Evolutionary conservation across 2,888 invertebrate species (phyloP), one percentile per base, ranked within the genome.

Genomic region (Tetragnatha montana): DNA sequence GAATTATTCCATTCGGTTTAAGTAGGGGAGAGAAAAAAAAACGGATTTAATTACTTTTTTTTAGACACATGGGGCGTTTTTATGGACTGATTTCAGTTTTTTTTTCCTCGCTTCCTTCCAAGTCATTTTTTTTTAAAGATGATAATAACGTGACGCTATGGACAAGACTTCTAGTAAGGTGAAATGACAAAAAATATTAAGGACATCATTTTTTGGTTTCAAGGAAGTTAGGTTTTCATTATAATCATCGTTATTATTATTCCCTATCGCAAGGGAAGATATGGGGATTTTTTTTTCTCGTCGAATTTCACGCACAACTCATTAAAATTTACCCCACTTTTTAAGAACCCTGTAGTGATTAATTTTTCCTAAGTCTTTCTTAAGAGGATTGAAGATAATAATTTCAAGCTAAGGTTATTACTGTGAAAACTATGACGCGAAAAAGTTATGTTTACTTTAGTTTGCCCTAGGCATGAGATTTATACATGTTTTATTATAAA

Each of bases 21-120:
- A n/a, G 35, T 12, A 12, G 17, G 22, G 12, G 14, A 76, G 69
- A 17, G 10, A 76, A n/a, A n/a, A 78, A 85, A 84, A 70, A 85
- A 51, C n/a, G n/a, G 51, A 50, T 85, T 78, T 85, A 85, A 85
- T 85, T 85, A 85, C 78, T 49, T 85, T 78, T 85, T 84, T 80
- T 81, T 19, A 22, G 70, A 22, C 69, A 69, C 21, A 17, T 17
- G 49, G 49, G 76, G 51, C 21, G 78, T 85, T 84, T 81, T 81
- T 81, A 35, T 81, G 19, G 14, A 70, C n/a, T 71, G 70, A 70
- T 47, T 71, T 69, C 50, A 71, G 74, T 21, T 14, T 50, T 82
- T 82, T 74, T 82, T 85, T 78, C 70, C 71, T 6, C 4, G 50
- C n/a, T 76, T 49, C 70, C 21, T 69, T 81, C 60, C 35, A 12